Evolutionary conservation across 2,797 vertebrate species (phyloP).

Genomic region (Acrossocheilus wenchowensis): DNA sequence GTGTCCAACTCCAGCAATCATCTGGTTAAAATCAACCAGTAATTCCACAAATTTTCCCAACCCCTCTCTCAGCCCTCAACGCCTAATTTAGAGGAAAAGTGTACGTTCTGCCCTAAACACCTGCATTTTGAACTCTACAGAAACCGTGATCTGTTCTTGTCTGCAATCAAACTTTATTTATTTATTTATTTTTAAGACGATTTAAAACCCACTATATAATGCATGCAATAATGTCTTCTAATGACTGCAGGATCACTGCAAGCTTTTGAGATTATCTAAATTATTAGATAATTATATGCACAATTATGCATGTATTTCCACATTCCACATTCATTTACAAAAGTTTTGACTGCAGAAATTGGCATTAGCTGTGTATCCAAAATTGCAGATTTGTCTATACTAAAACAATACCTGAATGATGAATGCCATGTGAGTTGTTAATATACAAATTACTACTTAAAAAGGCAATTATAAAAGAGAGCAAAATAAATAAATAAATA

Average conservation of each 20-base stretch:
- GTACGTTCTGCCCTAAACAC: conserved; percentile 93
- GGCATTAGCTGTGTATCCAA: background rate
- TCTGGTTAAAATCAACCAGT: conserved; percentile 99
- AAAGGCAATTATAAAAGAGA: background rate
- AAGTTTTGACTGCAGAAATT: background rate
- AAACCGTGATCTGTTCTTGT: conserved; percentile 63
- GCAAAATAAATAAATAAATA: background rate
- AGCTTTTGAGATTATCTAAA: conserved; percentile 27
- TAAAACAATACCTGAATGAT: background rate
- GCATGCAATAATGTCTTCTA: conserved; percentile 40
- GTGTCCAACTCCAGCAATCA: conserved; percentile 97
- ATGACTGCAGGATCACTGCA: conserved; percentile 8
- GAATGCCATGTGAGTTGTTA: background rate
- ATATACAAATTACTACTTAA: background rate
- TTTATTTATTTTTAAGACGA: background rate
- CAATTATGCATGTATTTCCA: background rate
- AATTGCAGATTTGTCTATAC: background rate
- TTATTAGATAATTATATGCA: conserved; percentile 12
- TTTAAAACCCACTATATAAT: conserved; percentile 49
- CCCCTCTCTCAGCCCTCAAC: conserved; percentile 89
- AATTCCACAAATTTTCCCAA: conserved; percentile 97
- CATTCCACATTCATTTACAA: background rate
- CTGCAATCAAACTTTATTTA: conserved; percentile 59
- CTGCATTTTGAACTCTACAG: conserved; percentile 84
- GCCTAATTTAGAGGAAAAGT: conserved; percentile 96